A percentile compares a stretch with the other conserved stretches of the same genome.
phyloP scores from a whole-genome alignment of 2,113 vertebrate genomes.

The Neofelis nebulosa region DNA sequence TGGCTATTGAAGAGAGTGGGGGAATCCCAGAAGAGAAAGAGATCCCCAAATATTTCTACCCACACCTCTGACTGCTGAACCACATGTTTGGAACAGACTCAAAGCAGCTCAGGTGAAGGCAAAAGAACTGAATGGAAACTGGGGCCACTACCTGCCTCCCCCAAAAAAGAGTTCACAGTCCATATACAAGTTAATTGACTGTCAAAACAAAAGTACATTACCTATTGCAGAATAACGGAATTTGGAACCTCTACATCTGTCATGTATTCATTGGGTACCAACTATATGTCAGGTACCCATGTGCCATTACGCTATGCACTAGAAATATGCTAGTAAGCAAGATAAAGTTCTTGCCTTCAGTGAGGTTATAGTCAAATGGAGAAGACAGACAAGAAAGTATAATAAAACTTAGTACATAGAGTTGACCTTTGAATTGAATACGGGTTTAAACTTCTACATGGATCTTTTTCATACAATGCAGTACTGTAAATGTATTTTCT shows the following conservation, averaged over 20 bases:
- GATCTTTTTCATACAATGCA: background rate
- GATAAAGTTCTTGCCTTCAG: background rate
- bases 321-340: background rate
- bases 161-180: background rate
- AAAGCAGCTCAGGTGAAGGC: background rate
- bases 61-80: background rate
- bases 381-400: background rate
- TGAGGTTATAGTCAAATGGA: background rate
- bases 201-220: constrained; percentile 37
- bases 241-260: constrained; percentile 1
- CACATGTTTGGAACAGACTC: background rate
- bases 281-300: background rate
- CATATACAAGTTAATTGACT: background rate
- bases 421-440: background rate
- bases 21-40: background rate
- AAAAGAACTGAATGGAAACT: background rate
- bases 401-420: background rate
- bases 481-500: background rate
- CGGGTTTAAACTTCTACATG: background rate
- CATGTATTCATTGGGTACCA: background rate
- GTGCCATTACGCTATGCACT: background rate
- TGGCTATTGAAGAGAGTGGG: background rate
- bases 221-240: background rate
- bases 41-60: background rate
- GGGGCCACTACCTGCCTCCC: background rate